A percentile compares a stretch with the other conserved stretches of the same genome.
These are phyloP conservation scores for Polymixis flavicincta DNA, from an alignment of 2,888 invertebrate species.

Conservation along the genomic window DNA sequence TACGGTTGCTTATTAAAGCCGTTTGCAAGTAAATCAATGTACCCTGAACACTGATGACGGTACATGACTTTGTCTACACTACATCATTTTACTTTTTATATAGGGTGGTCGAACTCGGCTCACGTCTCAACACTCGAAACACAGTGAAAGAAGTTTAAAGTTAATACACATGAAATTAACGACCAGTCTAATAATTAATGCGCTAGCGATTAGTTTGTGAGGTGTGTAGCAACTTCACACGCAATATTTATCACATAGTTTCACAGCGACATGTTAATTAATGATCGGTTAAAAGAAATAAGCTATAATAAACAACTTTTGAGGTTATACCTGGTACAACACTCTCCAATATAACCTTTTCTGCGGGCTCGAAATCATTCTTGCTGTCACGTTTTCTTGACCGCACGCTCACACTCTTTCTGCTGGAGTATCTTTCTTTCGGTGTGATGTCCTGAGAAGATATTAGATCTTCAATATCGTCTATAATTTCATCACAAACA, in stretches of 20 bases:
- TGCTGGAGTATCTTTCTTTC: constrained; percentile 93
- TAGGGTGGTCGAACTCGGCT: neutral
- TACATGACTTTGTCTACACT: neutral
- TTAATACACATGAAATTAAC: neutral
- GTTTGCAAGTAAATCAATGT: neutral
- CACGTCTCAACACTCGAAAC: neutral
- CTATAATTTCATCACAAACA: constrained; percentile 93
- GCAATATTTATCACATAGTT: neutral
- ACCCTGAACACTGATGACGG: neutral
- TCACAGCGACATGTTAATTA: neutral
- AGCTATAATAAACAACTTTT: constrained; percentile 57
- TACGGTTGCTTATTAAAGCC: neutral
- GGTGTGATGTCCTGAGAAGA: constrained; percentile 95
- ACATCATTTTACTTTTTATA: neutral
- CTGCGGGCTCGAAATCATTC: constrained; percentile 75
- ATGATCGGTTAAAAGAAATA: constrained; percentile 3
- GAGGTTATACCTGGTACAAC: constrained; percentile 91
- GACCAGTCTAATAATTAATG: neutral
- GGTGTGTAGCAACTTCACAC: neutral
- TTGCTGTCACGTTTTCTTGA: constrained; percentile 88
- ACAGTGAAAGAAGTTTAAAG: neutral
- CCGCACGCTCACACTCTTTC: constrained; percentile 93
- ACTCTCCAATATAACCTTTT: constrained; percentile 90
- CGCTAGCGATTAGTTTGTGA: neutral
- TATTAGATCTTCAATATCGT: constrained; percentile 96